A percentile compares a stretch with the other conserved stretches of the same genome.
Conservation (phyloP, 1,140 invertebrate species). For the Stegodyphus mimosarum region DNA sequence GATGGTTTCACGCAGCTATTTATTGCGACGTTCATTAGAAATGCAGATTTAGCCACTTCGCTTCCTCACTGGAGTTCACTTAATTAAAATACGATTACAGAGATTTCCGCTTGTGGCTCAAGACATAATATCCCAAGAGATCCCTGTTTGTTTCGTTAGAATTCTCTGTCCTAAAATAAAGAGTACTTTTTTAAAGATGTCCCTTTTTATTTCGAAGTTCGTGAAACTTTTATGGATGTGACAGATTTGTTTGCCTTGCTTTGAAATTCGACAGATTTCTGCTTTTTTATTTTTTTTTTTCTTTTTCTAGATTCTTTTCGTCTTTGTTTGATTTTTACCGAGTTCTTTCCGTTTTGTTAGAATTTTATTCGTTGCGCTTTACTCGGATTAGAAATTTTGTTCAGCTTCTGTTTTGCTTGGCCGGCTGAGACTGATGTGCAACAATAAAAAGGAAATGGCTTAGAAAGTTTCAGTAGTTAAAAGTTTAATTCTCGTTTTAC, state of each 20-base stretch:
- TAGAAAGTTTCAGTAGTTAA: too few relatives aligned
- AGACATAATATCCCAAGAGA: constrained; percentile 5
- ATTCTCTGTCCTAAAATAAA: not conserved
- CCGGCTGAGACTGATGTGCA: not conserved
- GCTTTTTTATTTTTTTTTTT: not conserved
- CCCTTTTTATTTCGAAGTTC: constrained; percentile 19
- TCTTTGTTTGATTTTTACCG: not conserved
- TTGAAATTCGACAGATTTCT: constrained; percentile 9
- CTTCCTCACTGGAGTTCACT: not conserved
- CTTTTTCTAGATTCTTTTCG: not conserved
- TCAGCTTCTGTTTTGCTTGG: not conserved
- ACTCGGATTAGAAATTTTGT: constrained; percentile 33
- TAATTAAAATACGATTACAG: constrained; percentile 39
- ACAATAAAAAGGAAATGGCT: too few relatives aligned
- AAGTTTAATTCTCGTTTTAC: too few relatives aligned
- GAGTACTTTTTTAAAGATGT: constrained; percentile 7
- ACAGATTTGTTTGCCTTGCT: constrained; percentile 31
- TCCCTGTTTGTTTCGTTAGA: constrained; percentile 4
- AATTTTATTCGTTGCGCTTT: not conserved
- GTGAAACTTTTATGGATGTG: constrained; percentile 46
- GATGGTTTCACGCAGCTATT: too few relatives aligned
- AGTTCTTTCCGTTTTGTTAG: not conserved
- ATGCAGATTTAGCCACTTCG: not conserved
- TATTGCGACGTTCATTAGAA: too few relatives aligned
- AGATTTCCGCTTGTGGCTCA: not conserved